These are phyloP conservation scores for Sinocyclocheilus rhinocerous DNA, from an alignment of 2,113 vertebrate genomes.

Conservation along the genomic window DNA sequence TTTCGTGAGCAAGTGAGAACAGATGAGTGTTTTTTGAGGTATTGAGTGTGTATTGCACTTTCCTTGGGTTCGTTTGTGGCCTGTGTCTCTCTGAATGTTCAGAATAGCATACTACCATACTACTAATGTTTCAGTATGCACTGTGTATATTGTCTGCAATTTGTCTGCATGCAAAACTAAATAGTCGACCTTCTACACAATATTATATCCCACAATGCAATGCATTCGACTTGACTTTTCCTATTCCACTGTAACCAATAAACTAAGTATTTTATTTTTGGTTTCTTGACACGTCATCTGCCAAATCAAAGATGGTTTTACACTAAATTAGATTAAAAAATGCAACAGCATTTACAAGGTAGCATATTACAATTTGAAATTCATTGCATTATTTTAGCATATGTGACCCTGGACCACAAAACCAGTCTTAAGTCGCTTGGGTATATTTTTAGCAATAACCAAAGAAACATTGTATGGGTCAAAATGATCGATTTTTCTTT, in stretches of 20 bases:
- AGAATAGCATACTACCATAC: constrained; percentile 12
- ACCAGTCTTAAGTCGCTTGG: no score
- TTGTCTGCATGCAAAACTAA: constrained; percentile 3
- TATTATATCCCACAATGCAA: not conserved
- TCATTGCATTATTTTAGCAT: not conserved
- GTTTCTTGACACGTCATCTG: not conserved
- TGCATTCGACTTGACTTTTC: not conserved
- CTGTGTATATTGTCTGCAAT: not conserved
- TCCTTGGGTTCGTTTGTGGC: constrained; percentile 71
- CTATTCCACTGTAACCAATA: not conserved
- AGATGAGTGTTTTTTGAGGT: constrained; percentile 68
- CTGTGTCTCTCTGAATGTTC: not conserved
- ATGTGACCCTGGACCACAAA: no score
- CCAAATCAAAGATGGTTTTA: not conserved
- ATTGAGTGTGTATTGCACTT: constrained; percentile 80
- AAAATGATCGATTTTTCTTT: no score
- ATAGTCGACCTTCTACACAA: not conserved
- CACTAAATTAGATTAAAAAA: not conserved
- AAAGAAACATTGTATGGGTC: no score
- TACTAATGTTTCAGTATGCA: not conserved
- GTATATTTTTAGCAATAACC: no score
- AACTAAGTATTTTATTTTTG: no score
- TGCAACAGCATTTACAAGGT: not conserved
- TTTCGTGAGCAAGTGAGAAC: not conserved
- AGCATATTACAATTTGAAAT: not conserved